Base-by-base conservation (phyloP, 2,888 invertebrate species). In the Cataglyphis rosenhaueri region DNA sequence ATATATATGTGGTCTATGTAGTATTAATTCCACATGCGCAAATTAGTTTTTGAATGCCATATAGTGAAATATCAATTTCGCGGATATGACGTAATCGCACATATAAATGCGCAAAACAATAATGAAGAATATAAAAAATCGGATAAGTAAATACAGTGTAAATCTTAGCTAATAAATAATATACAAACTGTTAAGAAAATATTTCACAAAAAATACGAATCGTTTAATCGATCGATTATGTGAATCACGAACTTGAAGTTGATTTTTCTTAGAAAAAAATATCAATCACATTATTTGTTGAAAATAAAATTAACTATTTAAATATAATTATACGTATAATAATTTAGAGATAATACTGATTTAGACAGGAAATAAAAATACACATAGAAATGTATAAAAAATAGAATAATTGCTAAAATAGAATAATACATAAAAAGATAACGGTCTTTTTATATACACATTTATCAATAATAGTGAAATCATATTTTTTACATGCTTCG, bases 401-500 rank as follows among this genome's bases (percentile, higher is more conserved):
- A 52, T 48, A 18, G 32, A 52, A 52, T 68, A 68, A 12, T 48
- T n/a, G 6, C n/a, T 52, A 29, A 29, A 29, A 29, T 29, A 29
- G 29, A 29, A 29, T 15, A 44, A 68, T n/a, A 12, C 6, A 41
- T 21, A 41, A 21, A 57, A 25, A 38, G 25, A 25, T 38, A 57
- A 38, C 10, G 18, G 8, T 57, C 25, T 71, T 57, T 21, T 59
- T 73, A 29, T 12, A 4, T 59, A 38, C 8, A 9, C 4, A 29
- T 74, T 74, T 32, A 64, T 76, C 21, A 44, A 41, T 15, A 44
- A 64, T 64, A 15, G n/a, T 15, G 18, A n/a, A 44, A 15, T 1
- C 0, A 38, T 74, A 32, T 32, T 74, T 74, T 59, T 62, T 74
- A 32, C 15, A 74, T 18, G 66, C 35, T 76, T 62, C 15, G 21